These are phyloP conservation scores for Xanthia icteritia DNA, from an alignment of 2,888 invertebrate genomes.

Conservation along the genomic window DNA sequence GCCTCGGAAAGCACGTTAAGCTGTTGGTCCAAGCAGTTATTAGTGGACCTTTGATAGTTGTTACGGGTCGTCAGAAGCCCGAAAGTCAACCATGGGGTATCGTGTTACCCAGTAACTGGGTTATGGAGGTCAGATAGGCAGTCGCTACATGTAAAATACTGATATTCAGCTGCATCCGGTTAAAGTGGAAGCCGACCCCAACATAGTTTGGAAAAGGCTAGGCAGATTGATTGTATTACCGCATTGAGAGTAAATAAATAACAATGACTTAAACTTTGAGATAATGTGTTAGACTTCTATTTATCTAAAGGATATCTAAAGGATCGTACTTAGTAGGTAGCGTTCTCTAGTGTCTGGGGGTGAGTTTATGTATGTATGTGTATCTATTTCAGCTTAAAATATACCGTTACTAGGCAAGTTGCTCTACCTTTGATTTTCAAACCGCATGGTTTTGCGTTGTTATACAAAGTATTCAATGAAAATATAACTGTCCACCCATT, in stretches of 20 bases:
- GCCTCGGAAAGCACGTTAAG: too few relatives aligned
- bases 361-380: not conserved
- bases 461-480: not conserved
- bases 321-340: not conserved
- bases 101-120: too few relatives aligned
- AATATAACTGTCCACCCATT: not conserved
- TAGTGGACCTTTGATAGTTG: not conserved
- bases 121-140: too few relatives aligned
- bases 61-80: not conserved
- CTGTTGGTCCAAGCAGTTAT: not conserved
- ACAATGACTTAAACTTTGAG: not conserved
- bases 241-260: not conserved
- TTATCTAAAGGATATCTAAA: not conserved
- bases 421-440: not conserved
- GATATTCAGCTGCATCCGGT: too few relatives aligned
- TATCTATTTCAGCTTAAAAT: not conserved
- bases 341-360: not conserved
- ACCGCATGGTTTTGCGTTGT: not conserved
- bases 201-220: not conserved
- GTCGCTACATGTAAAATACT: too few relatives aligned
- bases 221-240: not conserved
- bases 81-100: not conserved
- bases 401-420: not conserved
- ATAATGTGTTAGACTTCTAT: not conserved
- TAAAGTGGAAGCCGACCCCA: not conserved